These are phyloP conservation scores for Lates japonicus DNA, from an alignment of 2,797 vertebrate genomes.

Conservation along the genomic window DNA sequence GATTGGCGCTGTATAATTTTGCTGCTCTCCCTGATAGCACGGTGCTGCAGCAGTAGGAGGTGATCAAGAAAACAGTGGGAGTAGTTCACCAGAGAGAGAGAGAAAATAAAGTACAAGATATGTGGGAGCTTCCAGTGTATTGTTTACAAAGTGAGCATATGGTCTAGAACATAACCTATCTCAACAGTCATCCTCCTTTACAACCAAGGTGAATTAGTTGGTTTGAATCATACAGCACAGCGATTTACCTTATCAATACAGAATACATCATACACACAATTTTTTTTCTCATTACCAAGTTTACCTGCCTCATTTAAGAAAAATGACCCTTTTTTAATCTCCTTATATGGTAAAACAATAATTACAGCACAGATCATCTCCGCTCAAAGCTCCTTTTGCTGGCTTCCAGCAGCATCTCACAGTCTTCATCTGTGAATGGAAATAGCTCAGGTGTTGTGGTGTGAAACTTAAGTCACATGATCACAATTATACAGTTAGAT, in stretches of 20 bases:
- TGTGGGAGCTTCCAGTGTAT: neutral
- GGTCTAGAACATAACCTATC: neutral
- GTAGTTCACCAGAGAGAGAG: constrained; percentile 27
- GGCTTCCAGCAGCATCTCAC: too few species aligned
- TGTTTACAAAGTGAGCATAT: constrained; percentile 33
- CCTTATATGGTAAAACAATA: neutral
- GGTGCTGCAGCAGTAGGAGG: constrained; percentile 60
- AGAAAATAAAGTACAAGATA: constrained; percentile 32
- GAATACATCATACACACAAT: too few species aligned
- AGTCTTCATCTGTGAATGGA: too few species aligned
- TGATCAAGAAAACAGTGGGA: constrained; percentile 55
- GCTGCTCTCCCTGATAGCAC: constrained; percentile 51
- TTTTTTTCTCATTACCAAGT: neutral
- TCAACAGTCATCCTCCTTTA: neutral
- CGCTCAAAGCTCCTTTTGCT: too few species aligned
- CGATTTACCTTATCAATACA: too few species aligned
- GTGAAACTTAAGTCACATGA: neutral
- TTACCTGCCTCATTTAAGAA: too few species aligned
- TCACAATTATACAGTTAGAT: neutral
- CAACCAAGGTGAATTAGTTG: neutral
- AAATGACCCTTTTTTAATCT: neutral
- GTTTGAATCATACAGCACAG: neutral
- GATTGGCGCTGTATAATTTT: constrained; percentile 62
- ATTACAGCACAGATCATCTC: neutral
- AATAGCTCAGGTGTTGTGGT: too few species aligned